Conservation (phyloP, 2,888 invertebrate genomes). For the Pharmacophagus antenor region DNA sequence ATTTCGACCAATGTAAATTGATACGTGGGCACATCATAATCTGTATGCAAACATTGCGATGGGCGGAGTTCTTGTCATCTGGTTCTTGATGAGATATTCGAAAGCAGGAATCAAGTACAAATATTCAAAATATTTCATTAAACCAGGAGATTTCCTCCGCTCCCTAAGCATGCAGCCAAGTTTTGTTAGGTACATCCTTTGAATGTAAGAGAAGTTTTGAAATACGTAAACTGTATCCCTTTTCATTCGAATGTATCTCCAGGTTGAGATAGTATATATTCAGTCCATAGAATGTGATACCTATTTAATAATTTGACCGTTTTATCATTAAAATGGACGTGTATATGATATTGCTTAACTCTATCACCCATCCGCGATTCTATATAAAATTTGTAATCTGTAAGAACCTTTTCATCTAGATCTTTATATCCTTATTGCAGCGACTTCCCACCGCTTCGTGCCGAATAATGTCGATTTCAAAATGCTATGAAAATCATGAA, state of each 20-base stretch:
- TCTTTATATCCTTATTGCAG: no score
- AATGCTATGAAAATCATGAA: no score
- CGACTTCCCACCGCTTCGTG: no score
- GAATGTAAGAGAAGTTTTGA: conserved; percentile 28
- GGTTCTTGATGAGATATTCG: conserved; percentile 40
- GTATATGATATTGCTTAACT: no score
- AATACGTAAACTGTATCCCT: conserved; percentile 23
- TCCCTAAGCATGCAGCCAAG: conserved; percentile 46
- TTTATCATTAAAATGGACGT: no score
- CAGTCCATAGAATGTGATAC: background rate
- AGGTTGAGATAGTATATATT: background rate
- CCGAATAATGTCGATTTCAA: no score
- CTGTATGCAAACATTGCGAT: background rate
- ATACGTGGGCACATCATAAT: conserved; percentile 12
- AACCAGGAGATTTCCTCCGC: conserved; percentile 51
- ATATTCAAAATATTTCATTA: conserved; percentile 76
- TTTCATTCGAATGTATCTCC: conserved; percentile 14
- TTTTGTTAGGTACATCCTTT: conserved; percentile 32
- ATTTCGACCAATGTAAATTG: conserved; percentile 41
- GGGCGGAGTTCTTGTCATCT: conserved; percentile 39
- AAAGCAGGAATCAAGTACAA: conserved; percentile 65
- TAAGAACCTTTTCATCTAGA: no score
- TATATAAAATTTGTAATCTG: no score
- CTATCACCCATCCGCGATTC: no score
- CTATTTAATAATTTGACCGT: background rate